Evolutionary conservation across 1,140 invertebrate genomes (phyloP), one percentile per base, ranked within the genome.

Genomic region (Hermetia illucens): DNA sequence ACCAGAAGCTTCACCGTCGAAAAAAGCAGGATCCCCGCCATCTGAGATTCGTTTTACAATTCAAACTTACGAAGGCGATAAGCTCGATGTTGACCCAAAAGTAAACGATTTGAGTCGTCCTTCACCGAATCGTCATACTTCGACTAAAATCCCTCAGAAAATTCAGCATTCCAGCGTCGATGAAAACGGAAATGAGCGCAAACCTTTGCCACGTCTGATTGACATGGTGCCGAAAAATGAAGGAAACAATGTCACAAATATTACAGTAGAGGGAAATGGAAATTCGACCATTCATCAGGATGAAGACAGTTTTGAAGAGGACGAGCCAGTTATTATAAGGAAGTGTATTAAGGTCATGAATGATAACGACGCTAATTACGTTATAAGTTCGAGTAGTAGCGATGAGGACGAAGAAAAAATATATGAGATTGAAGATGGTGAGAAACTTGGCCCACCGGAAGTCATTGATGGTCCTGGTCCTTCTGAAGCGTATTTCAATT

Each of bases 181-280:
- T 37, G 27, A 39, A 2, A 43, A 40, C 6, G 39, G 25, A 6
- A 44, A 44, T 31, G 36, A 34, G 16, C 49, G 55, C 33, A 49
- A 52, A 12, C 61, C 61, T 47, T 52, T 79, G 27, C 77, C 77
- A 5, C 64, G 77, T 33, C 55, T 79, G 0, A 76, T 79, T 29
- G 74, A 79, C 52, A 71, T 78, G 51, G 71, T 79, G 8, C 75
- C 75, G 8, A 77, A 76, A 51, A 55, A 63, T 36, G 54, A 65
- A 44, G 62, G 49, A 33, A 60, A 37, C 15, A 41, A 42, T 21
- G 35, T 12, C 13, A 13, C 21, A 34, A 21, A 18, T 15, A 16
- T 13, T 5, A 8, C 30, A 21, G 32, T 50, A 4, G 43, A 60
- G 34, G 45, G 47, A 5, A 48, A 57, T 36, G 34, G 36, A 35